Evolutionary conservation across 2,888 invertebrate genomes (phyloP).

Genomic region (Epinotia bilunana): DNA sequence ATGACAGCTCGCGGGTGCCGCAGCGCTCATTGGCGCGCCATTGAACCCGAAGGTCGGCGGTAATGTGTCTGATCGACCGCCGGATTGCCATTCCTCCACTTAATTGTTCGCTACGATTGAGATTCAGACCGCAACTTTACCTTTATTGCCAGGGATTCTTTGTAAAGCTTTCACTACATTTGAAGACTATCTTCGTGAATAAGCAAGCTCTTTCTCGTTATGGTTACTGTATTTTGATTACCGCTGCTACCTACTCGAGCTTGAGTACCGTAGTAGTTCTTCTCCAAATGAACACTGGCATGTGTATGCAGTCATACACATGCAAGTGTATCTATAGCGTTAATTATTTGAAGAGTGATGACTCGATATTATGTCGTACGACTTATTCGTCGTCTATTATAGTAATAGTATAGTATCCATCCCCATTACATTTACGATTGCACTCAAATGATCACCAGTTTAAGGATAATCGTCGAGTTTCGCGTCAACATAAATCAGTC

Average conservation of each 20-base stretch:
- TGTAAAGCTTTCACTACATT: background rate
- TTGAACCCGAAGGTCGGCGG: constrained; percentile 66
- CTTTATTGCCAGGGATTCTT: constrained; percentile 1
- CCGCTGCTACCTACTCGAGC: background rate
- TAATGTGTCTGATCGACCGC: constrained; percentile 70
- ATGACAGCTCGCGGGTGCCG: constrained; percentile 57
- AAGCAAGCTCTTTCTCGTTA: background rate
- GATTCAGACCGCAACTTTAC: constrained; percentile 24
- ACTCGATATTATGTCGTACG: background rate
- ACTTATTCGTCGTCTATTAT: background rate
- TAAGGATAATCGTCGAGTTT: constrained; percentile 32
- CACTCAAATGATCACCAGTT: constrained; percentile 11
- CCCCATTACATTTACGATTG: background rate
- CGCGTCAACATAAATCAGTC: constrained; percentile 48
- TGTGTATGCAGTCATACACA: no score
- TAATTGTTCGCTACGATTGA: constrained; percentile 43
- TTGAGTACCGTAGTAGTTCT: background rate
- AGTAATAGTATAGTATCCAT: background rate
- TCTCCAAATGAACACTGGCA: background rate
- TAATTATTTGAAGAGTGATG: background rate
- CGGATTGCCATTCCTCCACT: constrained; percentile 50
- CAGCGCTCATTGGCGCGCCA: constrained; percentile 49
- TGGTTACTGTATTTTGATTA: background rate
- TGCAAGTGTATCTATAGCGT: background rate
- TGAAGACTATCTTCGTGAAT: background rate